These are phyloP conservation scores for Papilio machaon DNA, from an alignment of 1,140 invertebrate genomes.

Conservation along the genomic window DNA sequence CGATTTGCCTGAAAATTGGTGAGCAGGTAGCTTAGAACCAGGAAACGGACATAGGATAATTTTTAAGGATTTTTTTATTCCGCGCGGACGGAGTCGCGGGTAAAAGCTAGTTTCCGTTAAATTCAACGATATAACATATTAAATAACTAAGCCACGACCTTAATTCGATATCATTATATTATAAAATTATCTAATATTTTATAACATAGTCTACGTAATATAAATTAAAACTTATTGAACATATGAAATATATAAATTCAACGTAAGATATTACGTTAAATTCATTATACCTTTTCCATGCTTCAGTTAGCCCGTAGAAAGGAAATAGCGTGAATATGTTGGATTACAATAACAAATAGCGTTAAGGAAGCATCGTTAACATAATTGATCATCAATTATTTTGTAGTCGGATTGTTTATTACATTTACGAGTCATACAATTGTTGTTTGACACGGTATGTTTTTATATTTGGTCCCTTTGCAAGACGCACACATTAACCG, in stretches of 20 bases:
- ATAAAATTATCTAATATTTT: constrained; percentile 10
- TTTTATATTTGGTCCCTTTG: too few species aligned
- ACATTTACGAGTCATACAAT: neutral
- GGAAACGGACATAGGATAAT: too few species aligned
- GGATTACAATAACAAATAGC: constrained; percentile 17
- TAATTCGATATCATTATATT: neutral
- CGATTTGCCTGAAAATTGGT: too few species aligned
- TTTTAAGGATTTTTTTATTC: too few species aligned
- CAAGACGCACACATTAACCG: too few species aligned
- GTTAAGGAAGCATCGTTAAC: neutral
- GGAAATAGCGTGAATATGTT: constrained; percentile 16
- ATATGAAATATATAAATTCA: neutral
- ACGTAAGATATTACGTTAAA: neutral
- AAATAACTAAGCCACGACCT: neutral
- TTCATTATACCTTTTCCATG: constrained; percentile 1
- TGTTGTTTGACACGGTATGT: neutral
- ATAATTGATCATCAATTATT: neutral
- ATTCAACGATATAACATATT: neutral
- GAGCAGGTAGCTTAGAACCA: too few species aligned
- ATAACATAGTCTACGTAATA: neutral
- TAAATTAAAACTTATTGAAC: neutral
- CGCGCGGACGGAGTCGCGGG: too few species aligned
- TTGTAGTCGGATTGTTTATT: neutral
- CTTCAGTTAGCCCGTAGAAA: neutral
- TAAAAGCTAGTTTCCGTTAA: neutral